Evolutionary conservation across 2,113 vertebrate species (phyloP), one percentile per base, ranked within the genome.

Genomic region (Mormyrus lacerda): DNA sequence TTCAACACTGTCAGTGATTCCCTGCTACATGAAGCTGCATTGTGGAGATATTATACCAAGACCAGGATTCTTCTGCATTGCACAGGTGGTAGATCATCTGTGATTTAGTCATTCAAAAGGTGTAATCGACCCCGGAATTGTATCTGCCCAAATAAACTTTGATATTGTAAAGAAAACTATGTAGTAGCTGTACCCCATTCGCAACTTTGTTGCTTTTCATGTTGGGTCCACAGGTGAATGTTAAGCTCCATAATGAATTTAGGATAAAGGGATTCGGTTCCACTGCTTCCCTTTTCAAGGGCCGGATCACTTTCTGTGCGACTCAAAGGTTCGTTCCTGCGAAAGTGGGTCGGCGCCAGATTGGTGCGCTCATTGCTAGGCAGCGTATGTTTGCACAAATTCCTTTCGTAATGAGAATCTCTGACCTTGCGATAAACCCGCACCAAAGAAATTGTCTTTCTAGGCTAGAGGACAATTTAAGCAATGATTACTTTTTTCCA

Each of bases 381-480:
- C 61, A 10, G 27, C 61, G 61, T 69, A 69, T 69, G 61, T 69
- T 69, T 69, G 61, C 61, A 69, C 61, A 69, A 69, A 69, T 69
- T 42, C 73, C 73, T 42, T 11, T n/a, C 73, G 35, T 79, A 79
- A 79, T 79, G 73, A 79, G 73, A 79, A 79, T 42, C 73, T 79
- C 73, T 79, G 73, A 79, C 73, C 73, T 79, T 79, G 73, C 35
- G 73, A 15, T 79, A 79, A 79, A 79, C 31, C 73, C 73, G 35
- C 61, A 42, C 73, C 13, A 39, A 79, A 79, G 73, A 79, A 79
- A 79, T 79, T 79, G 73, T 79, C 73, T 79, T 79, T 79, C 73
- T 79, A 79, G 73, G 73, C 73, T 79, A 79, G 73, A 79, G 73
- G 73, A 79, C 35, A 42, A 79, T 42, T 79, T 79, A 79, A 79